Evolutionary conservation across 1,140 invertebrate species (phyloP), one percentile per base, ranked within the genome.

Genomic region (Mactra quadrangularis): DNA sequence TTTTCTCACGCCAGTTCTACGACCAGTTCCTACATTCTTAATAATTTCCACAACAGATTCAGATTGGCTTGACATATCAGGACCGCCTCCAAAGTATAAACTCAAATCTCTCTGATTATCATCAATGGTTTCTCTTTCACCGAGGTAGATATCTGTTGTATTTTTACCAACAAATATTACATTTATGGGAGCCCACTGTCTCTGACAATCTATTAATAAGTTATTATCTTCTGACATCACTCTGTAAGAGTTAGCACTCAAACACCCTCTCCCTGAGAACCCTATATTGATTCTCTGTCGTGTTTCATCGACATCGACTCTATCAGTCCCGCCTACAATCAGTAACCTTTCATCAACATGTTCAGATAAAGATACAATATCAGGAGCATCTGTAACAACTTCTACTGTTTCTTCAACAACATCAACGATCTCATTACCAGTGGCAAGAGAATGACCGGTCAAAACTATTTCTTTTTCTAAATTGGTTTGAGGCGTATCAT

Each of bases 111-210:
- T 55, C 19, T 53, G 41, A 22, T 33, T 17, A 1, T 33, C 33
- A 31, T 55, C 25, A 33, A 33, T 11, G 17, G 31, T 9, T 1
- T 19, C 29, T 53, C 45, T 52, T 22, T 55, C 53, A 35, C 68
- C 53, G 13, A 71, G 15, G 33, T 53, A 71, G 11, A 71, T 53
- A 55, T 71, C 68, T 25, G 68, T 53, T 6, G 50, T 47, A 71
- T 25, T 25, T 35, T 52, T 31, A 3, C 68, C 68, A 11, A 55
- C 27, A 41, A 52, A 71, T 6, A 53, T 31, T 3, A 71, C 25
- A 71, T 71, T 71, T 33, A 71, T 47, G 1, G 62, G 62, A 4
- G 35, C 38, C 62, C 62, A 66, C 19, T 38, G 41, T 47, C 25
- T 13, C 22, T n/a, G 3, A 47, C 62, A 66, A 25, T 66, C 62